Evolutionary conservation across 2,113 vertebrate genomes (phyloP).

Genomic region (Solenodon paradoxus): DNA sequence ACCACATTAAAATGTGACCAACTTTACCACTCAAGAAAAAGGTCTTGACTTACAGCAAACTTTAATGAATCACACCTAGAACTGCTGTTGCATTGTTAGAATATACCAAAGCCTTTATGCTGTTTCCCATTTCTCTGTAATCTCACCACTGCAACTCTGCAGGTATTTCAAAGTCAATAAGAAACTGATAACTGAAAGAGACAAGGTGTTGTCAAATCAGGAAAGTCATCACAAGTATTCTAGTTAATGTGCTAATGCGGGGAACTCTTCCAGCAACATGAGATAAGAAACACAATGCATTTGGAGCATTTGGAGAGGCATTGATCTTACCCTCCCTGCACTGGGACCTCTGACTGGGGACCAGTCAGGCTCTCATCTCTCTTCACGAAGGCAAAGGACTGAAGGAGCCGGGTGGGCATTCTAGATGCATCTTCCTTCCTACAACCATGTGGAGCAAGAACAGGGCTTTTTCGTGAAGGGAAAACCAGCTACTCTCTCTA

Average conservation of each 20-base stretch:
- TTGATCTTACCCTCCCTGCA: not conserved
- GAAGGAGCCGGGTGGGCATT: not conserved
- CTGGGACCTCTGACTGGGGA: not conserved
- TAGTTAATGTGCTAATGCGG: not conserved
- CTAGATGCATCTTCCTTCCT: not conserved
- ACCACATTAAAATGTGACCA: not conserved
- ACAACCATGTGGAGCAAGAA: not conserved
- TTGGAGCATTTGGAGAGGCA: not conserved
- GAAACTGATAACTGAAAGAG: not conserved
- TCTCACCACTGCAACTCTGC: not conserved
- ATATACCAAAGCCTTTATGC: not conserved
- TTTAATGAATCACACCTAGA: not conserved
- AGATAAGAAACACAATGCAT: not conserved
- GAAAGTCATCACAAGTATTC: not conserved
- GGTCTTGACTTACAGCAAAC: not conserved
- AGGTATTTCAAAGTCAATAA: not conserved
- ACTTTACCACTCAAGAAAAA: not conserved
- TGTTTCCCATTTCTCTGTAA: not conserved
- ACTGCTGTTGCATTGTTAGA: not conserved
- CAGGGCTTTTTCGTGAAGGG: not conserved
- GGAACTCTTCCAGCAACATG: not conserved
- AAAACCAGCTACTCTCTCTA: not conserved
- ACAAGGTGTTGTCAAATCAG: constrained; percentile 11
- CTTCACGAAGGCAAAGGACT: not conserved
- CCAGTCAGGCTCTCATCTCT: not conserved